Evolutionary conservation across 2,113 vertebrate species (phyloP).

Genomic region (Trematocara zebra): DNA sequence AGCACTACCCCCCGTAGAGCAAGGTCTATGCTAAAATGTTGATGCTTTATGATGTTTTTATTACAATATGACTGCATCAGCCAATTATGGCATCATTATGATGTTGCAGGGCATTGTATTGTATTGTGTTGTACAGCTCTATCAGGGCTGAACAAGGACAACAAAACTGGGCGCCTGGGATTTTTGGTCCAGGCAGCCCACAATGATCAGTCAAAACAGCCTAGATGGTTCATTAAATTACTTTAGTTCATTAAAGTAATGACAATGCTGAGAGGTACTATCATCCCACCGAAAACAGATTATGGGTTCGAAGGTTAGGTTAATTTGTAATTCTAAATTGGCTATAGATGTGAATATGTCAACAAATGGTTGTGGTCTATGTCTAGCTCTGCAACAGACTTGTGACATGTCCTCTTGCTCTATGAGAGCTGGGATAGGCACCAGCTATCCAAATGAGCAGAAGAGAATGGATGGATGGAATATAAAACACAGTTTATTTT

Average conservation of each 20-base stretch:
- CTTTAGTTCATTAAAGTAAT: neutral
- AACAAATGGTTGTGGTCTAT: neutral
- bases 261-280: neutral
- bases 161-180: neutral
- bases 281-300: neutral
- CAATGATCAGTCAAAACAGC: neutral
- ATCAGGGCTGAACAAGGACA: neutral
- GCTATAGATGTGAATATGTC: neutral
- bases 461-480: neutral
- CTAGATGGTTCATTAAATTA: neutral
- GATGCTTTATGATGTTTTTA: neutral
- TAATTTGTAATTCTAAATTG: neutral
- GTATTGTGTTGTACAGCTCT: neutral
- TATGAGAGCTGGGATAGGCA: neutral
- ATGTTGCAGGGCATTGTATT: neutral
- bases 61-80: neutral
- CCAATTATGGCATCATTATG: neutral
- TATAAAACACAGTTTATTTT: neutral
- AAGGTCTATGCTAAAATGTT: neutral
- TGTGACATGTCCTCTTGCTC: neutral
- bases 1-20: neutral
- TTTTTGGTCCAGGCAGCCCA: neutral
- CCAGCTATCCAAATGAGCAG: neutral
- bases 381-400: neutral
- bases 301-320: neutral